These are phyloP conservation scores for Corythaeola cristata DNA, from an alignment of 2,113 vertebrate species.

Conservation along the genomic window DNA sequence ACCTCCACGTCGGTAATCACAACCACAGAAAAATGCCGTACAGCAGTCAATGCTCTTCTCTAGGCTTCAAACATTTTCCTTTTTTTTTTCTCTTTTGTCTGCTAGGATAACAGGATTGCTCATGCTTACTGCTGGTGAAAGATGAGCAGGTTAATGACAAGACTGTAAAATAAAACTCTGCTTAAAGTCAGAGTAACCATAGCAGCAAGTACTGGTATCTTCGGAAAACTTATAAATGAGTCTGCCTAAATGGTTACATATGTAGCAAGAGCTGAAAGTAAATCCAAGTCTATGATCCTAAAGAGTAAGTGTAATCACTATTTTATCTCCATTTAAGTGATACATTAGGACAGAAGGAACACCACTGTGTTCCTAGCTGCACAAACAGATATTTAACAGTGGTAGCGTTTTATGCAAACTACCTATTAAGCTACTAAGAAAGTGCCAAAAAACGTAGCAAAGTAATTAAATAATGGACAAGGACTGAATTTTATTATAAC, in stretches of 20 bases:
- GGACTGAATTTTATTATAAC: not conserved
- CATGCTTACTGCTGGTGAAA: not conserved
- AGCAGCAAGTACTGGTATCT: not conserved
- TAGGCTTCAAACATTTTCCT: not conserved
- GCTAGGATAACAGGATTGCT: not conserved
- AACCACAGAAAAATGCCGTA: not conserved
- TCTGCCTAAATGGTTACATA: conserved; percentile 41
- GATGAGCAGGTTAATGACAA: conserved; percentile 30
- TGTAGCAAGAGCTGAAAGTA: conserved; percentile 22
- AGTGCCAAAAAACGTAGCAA: conserved; percentile 30
- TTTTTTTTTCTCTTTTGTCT: not conserved
- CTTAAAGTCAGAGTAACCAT: not conserved
- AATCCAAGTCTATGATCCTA: conserved; percentile 53
- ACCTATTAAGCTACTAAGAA: conserved; percentile 51
- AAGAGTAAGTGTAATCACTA: conserved; percentile 57
- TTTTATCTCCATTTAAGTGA: conserved; percentile 69
- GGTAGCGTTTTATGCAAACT: conserved; percentile 60
- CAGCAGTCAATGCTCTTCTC: not conserved
- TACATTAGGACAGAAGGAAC: conserved; percentile 56
- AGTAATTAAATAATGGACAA: conserved; percentile 59
- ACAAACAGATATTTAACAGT: conserved; percentile 53
- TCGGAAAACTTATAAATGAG: conserved; percentile 22
- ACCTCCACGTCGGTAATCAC: not conserved
- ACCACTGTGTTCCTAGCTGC: not conserved
- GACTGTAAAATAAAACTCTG: conserved; percentile 32